A percentile compares a stretch with the other conserved stretches of the same genome.
These are phyloP conservation scores for Acanthacorydalis orientalis DNA, from an alignment of 2,888 invertebrate genomes.

Conservation along the genomic window DNA sequence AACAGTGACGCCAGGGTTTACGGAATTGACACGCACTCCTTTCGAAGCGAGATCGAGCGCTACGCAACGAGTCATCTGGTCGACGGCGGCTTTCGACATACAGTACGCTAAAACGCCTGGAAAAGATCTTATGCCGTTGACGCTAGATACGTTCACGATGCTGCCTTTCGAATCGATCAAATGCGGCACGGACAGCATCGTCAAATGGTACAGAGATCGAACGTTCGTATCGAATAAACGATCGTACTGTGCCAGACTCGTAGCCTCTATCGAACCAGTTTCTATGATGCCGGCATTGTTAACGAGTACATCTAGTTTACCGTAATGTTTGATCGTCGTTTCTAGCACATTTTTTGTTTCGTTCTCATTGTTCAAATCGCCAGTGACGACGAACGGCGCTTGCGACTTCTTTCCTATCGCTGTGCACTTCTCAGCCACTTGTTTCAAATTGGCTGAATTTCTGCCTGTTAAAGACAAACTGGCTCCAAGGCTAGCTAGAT, in stretches of 20 bases:
- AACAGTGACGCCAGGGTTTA: constrained; percentile 84
- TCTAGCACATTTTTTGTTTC: constrained; percentile 57
- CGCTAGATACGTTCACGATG: constrained; percentile 90
- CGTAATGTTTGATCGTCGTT: constrained; percentile 55
- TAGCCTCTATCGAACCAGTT: constrained; percentile 69
- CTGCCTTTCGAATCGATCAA: constrained; percentile 71
- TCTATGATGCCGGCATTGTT: constrained; percentile 84
- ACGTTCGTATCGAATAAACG: constrained; percentile 80
- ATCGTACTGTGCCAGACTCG: constrained; percentile 75
- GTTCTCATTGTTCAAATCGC: constrained; percentile 55
- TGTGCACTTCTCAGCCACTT: constrained; percentile 39
- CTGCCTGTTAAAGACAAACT: constrained; percentile 53
- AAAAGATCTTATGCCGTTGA: constrained; percentile 80
- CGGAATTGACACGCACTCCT: constrained; percentile 76
- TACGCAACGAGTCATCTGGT: constrained; percentile 85
- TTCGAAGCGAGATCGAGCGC: constrained; percentile 74
- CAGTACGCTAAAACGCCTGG: constrained; percentile 81
- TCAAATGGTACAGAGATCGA: constrained; percentile 63
- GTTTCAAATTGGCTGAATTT: constrained; percentile 47
- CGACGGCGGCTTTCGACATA: constrained; percentile 85
- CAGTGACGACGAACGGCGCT: constrained; percentile 41
- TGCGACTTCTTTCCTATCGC: constrained; percentile 18
- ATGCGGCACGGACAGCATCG: constrained; percentile 76
- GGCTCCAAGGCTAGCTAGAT: constrained; percentile 59
- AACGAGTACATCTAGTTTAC: constrained; percentile 64